A percentile compares a stretch with the other conserved stretches of the same genome.
These are phyloP conservation scores for Phengaris arion DNA, from an alignment of 2,888 invertebrate genomes.

Conservation along the genomic window DNA sequence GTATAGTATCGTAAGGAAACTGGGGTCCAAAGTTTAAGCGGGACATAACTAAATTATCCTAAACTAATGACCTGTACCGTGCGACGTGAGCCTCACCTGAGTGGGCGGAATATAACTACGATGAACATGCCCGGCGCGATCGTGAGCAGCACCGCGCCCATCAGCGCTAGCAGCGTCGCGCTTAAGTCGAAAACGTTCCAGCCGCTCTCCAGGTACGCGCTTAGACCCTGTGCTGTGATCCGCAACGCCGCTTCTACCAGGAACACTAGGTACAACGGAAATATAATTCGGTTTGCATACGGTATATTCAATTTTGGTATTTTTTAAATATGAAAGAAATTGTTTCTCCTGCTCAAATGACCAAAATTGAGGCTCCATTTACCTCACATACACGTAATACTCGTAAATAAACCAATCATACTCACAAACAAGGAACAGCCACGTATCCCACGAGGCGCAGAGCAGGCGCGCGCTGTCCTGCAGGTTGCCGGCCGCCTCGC, in stretches of 20 bases:
- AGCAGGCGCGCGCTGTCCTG: constrained; percentile 82
- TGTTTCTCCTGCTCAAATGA: neutral
- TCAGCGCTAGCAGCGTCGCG: constrained; percentile 83
- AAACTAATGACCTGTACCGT: too few relatives aligned
- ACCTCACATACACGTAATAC: too few relatives aligned
- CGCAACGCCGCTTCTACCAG: constrained; percentile 85
- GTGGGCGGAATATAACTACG: constrained; percentile 85
- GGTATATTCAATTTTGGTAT: neutral
- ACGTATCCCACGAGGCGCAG: constrained; percentile 88
- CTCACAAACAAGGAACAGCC: constrained; percentile 84
- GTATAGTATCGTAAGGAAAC: too few relatives aligned
- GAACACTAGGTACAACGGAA: constrained; percentile 81
- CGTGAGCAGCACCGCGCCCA: constrained; percentile 83
- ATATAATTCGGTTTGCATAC: neutral
- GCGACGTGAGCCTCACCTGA: constrained; percentile 64
- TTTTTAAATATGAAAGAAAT: neutral
- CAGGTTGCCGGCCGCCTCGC: constrained; percentile 80
- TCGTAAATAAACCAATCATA: constrained; percentile 37
- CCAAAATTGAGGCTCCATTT: too few relatives aligned
- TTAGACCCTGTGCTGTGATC: constrained; percentile 85
- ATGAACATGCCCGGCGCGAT: constrained; percentile 84
- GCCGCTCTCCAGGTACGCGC: constrained; percentile 86
- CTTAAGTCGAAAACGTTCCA: constrained; percentile 91
- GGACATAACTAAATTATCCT: too few relatives aligned
- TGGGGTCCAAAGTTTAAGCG: too few relatives aligned